Base-by-base conservation (phyloP, 2,113 vertebrate genomes). In the Podocnemis expansa region DNA sequence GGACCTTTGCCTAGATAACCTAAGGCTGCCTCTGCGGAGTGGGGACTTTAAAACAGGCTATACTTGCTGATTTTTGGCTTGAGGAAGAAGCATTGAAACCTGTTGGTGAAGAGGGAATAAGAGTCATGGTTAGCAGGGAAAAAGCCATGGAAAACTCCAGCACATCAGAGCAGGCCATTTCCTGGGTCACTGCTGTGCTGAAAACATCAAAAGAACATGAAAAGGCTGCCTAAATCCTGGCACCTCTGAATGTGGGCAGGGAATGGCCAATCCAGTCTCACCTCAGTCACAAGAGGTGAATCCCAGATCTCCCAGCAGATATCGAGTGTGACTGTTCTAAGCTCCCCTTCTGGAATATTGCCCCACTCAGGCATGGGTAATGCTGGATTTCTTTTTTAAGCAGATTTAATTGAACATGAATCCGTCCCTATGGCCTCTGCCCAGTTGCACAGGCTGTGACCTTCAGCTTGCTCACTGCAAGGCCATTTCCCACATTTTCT, bases 321-420 rank as follows among this genome's bases (percentile, higher is more conserved):
- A 82, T 56, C 85, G 56, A 4, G 2, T n/a, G n/a, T 11, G 17
- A 45, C 21, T 29, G 12, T 81, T 81, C 67, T 78, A 79, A 0
- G 0, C 58, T 56, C 75, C 11, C 92, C 89, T 93, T 88, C 86
- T 89, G 91, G 88, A 73, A n/a, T 80, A 41, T 56, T 34, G 73
- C 85, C 78, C 75, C 51, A 11, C 17, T 8, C 85, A 84, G 90
- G 90, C 96, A 93, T 91, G 96, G 94, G 96, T 95, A 52, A 96
- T 89, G 89, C 90, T 94, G 93, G 96, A 96, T 97, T 95, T 96
- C 94, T 89, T 92, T 95, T 92, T 88, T 96, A 97, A 97, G 95
- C 93, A 94, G 95, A 94, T 97, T 97, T 97, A 94, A 96, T 88
- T 94, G 93, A 97, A 96, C 93, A 91, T 93, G 89, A 86, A 60